Percentiles rank a stretch among this genome's conserved stretches.
These are phyloP conservation scores for Phytoseiulus persimilis DNA, from an alignment of 2,888 invertebrate genomes.

Conservation along the genomic window DNA sequence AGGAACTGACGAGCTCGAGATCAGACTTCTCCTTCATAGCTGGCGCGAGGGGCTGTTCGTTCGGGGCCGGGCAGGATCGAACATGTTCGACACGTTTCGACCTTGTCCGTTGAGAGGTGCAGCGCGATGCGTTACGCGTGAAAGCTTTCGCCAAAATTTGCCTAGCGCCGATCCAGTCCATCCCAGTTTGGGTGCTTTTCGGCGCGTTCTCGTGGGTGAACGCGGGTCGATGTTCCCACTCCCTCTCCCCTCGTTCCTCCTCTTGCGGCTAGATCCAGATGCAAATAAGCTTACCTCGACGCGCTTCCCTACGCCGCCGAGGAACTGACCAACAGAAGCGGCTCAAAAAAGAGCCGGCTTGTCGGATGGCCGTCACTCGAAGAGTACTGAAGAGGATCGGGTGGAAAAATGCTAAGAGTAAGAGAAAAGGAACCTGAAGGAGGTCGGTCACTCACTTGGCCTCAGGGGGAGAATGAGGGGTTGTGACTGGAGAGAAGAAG, in stretches of 20 bases:
- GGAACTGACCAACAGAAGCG: neutral
- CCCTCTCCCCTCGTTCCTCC: neutral
- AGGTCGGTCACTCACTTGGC: neutral
- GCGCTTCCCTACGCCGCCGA: neutral
- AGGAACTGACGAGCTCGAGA: neutral
- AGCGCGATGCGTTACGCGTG: too few relatives aligned
- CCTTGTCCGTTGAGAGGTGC: too few relatives aligned
- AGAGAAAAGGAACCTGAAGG: neutral
- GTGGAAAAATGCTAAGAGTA: neutral
- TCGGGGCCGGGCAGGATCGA: too few relatives aligned
- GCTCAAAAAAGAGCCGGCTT: neutral
- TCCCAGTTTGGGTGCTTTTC: too few relatives aligned
- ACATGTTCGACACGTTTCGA: too few relatives aligned
- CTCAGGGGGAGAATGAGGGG: neutral
- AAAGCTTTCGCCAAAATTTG: too few relatives aligned
- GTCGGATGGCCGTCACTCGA: neutral
- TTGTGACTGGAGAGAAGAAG: neutral
- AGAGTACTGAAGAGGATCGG: conserved; percentile 5
- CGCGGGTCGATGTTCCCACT: too few relatives aligned
- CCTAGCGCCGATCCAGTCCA: too few relatives aligned
- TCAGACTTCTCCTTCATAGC: neutral
- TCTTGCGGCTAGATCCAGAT: conserved; percentile 9
- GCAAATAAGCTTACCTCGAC: conserved; percentile 29
- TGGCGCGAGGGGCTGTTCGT: too few relatives aligned
- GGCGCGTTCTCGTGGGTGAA: too few relatives aligned